phyloP scores from a whole-genome alignment of 2,888 invertebrate genomes.

The Mesochorus sp. region DNA sequence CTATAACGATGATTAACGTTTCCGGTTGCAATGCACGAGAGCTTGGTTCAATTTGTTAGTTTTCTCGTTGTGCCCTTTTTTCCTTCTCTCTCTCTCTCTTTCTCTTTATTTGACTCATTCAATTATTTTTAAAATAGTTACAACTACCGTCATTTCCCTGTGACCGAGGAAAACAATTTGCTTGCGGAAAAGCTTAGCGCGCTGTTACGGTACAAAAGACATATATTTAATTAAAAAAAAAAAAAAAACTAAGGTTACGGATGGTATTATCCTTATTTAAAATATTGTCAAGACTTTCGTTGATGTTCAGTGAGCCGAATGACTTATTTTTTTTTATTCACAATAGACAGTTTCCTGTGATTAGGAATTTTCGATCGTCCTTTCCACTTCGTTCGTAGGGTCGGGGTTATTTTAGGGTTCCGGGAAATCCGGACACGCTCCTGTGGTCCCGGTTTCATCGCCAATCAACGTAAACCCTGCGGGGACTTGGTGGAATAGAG shows the following conservation, averaged over 20 bases:
- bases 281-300: neutral
- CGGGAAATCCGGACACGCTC: constrained; percentile 56
- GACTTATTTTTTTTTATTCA: constrained; percentile 24
- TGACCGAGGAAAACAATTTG: constrained; percentile 17
- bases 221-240: neutral
- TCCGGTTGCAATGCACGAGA: constrained; percentile 49
- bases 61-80: constrained; percentile 26
- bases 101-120: constrained; percentile 9
- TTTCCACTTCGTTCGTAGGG: constrained; percentile 10
- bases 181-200: too few species aligned
- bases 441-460: constrained; percentile 53
- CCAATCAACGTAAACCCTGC: constrained; percentile 55
- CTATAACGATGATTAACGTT: constrained; percentile 56
- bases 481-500: constrained; percentile 22
- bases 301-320: neutral
- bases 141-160: constrained; percentile 16
- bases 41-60: constrained; percentile 21
- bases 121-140: constrained; percentile 2
- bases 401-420: constrained; percentile 18
- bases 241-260: neutral
- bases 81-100: constrained; percentile 1
- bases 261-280: too few species aligned
- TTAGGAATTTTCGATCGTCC: constrained; percentile 21
- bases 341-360: neutral
- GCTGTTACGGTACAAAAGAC: too few species aligned